phyloP scores from a whole-genome alignment of 2,888 invertebrate species.

The Oxyscelio sp. region DNA sequence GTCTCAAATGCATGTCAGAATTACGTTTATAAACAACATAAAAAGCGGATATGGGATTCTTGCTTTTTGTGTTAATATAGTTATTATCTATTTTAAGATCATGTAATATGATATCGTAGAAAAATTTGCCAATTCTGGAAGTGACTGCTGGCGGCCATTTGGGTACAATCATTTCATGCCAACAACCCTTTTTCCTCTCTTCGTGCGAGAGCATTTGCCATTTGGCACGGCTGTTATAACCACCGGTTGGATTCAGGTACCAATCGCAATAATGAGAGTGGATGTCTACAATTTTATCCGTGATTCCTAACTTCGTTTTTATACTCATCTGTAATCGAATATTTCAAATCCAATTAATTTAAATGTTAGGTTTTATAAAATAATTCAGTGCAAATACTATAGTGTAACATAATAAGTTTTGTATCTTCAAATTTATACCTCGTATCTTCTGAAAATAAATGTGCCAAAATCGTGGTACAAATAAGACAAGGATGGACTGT shows the following conservation, averaged over 20 bases:
- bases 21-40: constrained; percentile 94
- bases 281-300: constrained; percentile 91
- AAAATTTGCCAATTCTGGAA: constrained; percentile 93
- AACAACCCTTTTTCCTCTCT: constrained; percentile 76
- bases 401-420: too few species aligned
- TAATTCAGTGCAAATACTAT: too few species aligned
- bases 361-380: too few species aligned
- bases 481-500: constrained; percentile 92
- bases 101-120: constrained; percentile 95
- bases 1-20: constrained; percentile 89
- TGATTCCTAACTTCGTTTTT: constrained; percentile 91
- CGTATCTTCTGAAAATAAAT: constrained; percentile 82
- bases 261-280: constrained; percentile 92
- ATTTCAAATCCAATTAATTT: too few species aligned
- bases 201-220: constrained; percentile 92
- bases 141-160: constrained; percentile 92
- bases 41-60: constrained; percentile 92
- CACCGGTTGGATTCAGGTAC: constrained; percentile 89
- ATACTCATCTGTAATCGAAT: constrained; percentile 91
- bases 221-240: constrained; percentile 90
- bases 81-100: constrained; percentile 95
- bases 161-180: constrained; percentile 89
- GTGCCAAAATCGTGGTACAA: constrained; percentile 92
- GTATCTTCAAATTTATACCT: too few species aligned
- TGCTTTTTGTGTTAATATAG: constrained; percentile 88